A percentile compares a stretch with the other conserved stretches of the same genome.
Evolutionary conservation across 1,140 invertebrate species (phyloP).

Genomic region (Aphis craccivora): DNA sequence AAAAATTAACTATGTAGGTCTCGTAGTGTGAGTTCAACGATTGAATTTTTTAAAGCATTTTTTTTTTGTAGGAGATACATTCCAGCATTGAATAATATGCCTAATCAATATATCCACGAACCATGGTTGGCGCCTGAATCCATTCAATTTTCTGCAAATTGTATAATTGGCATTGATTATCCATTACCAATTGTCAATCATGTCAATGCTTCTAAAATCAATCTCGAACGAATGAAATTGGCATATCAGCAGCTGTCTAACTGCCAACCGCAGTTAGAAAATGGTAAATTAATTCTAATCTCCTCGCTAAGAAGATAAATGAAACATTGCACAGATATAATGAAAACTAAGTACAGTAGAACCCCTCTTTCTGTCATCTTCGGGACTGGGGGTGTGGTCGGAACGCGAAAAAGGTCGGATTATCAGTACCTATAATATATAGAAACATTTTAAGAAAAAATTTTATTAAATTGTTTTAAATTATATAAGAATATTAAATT

Average conservation of each 20-base stretch:
- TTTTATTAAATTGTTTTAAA: no score
- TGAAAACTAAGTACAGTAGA: background rate
- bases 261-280: constrained; percentile 50
- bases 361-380: no score
- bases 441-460: no score
- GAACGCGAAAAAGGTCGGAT: no score
- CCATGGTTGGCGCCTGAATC: constrained; percentile 85
- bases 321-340: background rate
- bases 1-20: no score
- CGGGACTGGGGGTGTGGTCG: no score
- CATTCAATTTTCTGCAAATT: constrained; percentile 81
- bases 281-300: constrained; percentile 48
- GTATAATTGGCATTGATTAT: constrained; percentile 85
- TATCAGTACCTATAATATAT: no score
- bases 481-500: no score
- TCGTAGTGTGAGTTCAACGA: background rate
- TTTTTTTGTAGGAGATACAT: constrained; percentile 75
- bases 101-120: constrained; percentile 86
- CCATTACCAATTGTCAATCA: constrained; percentile 88
- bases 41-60: background rate
- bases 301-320: background rate
- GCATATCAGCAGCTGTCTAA: constrained; percentile 82
- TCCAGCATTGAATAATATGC: constrained; percentile 82
- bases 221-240: constrained; percentile 87
- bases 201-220: constrained; percentile 75